Percentiles rank a stretch among this genome's conserved stretches.
These are phyloP conservation scores for Nasonia giraulti DNA, from an alignment of 1,140 invertebrate genomes.

Conservation along the genomic window DNA sequence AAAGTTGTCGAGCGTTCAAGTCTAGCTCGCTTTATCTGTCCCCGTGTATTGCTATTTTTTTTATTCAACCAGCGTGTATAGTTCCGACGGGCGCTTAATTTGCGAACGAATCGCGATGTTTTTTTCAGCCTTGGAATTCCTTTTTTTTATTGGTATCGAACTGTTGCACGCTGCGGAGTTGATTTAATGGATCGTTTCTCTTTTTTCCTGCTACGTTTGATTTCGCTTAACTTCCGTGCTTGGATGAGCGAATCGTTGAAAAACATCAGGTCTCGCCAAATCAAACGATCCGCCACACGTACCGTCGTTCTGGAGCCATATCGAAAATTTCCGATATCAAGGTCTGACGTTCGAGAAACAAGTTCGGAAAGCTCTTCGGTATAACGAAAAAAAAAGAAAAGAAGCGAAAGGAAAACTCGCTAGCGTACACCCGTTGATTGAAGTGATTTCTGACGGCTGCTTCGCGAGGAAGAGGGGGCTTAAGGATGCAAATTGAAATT, in stretches of 20 bases:
- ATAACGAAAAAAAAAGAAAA: background rate
- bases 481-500: conserved; percentile 37
- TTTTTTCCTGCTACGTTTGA: background rate
- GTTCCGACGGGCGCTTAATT: too few relatives aligned
- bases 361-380: background rate
- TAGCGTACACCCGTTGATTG: background rate
- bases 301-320: background rate
- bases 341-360: background rate
- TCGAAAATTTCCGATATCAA: background rate
- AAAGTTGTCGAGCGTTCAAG: too few relatives aligned
- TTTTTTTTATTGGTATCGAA: too few relatives aligned
- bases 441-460: conserved; percentile 22
- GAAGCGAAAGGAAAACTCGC: background rate
- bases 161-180: too few relatives aligned
- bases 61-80: too few relatives aligned
- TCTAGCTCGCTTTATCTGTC: too few relatives aligned
- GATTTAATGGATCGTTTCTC: background rate
- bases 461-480: background rate
- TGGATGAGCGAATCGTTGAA: background rate
- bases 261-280: background rate
- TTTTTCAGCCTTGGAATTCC: too few relatives aligned
- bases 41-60: too few relatives aligned
- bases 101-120: too few relatives aligned
- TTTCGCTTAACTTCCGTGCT: too few relatives aligned
- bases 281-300: too few relatives aligned